Conservation (phyloP, 1,140 invertebrate species). For the Drosophila lini region DNA sequence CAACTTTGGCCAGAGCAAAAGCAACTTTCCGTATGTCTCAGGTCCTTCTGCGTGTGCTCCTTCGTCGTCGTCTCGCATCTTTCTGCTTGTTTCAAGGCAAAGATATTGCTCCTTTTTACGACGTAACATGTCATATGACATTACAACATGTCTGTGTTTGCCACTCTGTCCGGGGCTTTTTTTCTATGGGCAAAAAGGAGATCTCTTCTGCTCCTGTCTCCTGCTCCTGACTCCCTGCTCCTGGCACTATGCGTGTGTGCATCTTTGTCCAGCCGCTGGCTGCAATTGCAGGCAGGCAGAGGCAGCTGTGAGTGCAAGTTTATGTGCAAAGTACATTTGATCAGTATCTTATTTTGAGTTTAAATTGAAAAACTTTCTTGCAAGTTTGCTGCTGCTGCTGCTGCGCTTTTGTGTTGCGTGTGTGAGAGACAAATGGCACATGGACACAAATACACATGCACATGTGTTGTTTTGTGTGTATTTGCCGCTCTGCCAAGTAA, state of each 20-base stretch:
- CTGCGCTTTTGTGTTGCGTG: constrained; percentile 72
- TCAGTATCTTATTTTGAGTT: constrained; percentile 83
- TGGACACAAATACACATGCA: constrained; percentile 42
- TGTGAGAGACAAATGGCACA: constrained; percentile 76
- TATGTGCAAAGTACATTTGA: constrained; percentile 83
- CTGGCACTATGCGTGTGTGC: constrained; percentile 41
- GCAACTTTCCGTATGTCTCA: constrained; percentile 64
- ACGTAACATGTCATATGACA: constrained; percentile 82
- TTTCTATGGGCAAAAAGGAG: constrained; percentile 1
- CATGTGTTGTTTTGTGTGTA: constrained; percentile 33
- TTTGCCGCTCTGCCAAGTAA: constrained; percentile 73
- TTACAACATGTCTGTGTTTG: constrained; percentile 73
- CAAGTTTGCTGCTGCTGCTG: constrained; percentile 63
- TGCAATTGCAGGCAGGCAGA: constrained; percentile 49
- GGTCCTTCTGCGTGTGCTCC: constrained; percentile 39
- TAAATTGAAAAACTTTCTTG: constrained; percentile 83
- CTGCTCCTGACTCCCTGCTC: not conserved
- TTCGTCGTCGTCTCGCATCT: constrained; percentile 34
- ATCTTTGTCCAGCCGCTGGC: constrained; percentile 64
- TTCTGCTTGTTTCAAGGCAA: constrained; percentile 76
- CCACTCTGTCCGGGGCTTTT: constrained; percentile 31
- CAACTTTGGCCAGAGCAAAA: constrained; percentile 13
- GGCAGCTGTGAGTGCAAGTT: constrained; percentile 76
- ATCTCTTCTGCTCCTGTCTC: not conserved
- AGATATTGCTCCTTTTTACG: constrained; percentile 80